phyloP scores from a whole-genome alignment of 2,797 vertebrate species.

The Bryconaethiops microstoma region DNA sequence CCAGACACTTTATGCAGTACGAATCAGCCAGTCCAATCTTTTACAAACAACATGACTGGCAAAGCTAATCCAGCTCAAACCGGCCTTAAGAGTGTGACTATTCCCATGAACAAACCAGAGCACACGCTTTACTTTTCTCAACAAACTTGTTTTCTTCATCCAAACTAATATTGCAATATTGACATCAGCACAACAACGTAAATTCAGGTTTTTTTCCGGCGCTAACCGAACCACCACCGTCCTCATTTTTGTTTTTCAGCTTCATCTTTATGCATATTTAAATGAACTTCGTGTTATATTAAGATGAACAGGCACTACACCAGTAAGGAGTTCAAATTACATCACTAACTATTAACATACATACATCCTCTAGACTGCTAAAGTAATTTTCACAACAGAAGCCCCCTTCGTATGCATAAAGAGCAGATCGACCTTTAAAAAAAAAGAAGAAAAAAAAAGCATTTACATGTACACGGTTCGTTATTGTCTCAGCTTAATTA shows the following conservation, averaged over 20 bases:
- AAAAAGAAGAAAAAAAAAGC: slow-evolving; percentile 72
- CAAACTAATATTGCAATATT: slow-evolving; percentile 78
- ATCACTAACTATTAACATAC: slow-evolving; percentile 82
- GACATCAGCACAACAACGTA: slow-evolving; percentile 78
- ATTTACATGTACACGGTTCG: slow-evolving; percentile 80
- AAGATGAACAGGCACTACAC: slow-evolving; percentile 86
- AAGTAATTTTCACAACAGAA: slow-evolving; percentile 73
- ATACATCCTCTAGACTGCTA: slow-evolving; percentile 78
- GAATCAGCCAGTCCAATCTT: background rate
- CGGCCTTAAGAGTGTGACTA: background rate
- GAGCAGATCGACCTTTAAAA: slow-evolving; percentile 72
- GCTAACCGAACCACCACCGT: slow-evolving; percentile 62
- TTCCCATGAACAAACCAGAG: slow-evolving; percentile 49
- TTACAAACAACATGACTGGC: background rate
- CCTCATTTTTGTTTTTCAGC: slow-evolving; percentile 75
- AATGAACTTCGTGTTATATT: slow-evolving; percentile 80
- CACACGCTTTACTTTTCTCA: slow-evolving; percentile 64
- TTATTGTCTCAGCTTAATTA: slow-evolving; percentile 79
- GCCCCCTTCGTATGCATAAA: slow-evolving; percentile 75
- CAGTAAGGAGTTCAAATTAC: slow-evolving; percentile 83
- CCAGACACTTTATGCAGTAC: too few species aligned
- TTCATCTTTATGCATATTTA: slow-evolving; percentile 83
- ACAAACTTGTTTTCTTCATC: slow-evolving; percentile 77
- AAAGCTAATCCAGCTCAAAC: background rate
- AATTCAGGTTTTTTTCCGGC: slow-evolving; percentile 64